Evolutionary conservation across 2,797 vertebrate genomes (phyloP).

Genomic region (Anableps anableps): DNA sequence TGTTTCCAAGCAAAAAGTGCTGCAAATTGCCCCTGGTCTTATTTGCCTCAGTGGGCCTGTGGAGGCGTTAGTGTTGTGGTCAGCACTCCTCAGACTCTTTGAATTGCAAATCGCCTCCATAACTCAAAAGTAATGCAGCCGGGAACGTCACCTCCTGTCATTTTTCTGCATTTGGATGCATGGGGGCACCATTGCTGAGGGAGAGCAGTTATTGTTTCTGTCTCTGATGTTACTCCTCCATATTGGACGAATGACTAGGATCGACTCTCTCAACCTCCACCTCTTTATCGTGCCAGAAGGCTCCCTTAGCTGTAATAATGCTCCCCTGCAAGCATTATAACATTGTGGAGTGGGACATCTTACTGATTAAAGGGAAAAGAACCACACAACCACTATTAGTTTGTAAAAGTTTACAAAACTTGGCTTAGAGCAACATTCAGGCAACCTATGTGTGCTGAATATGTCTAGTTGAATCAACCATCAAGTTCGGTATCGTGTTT

Average conservation of each 20-base stretch:
- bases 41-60: constrained; percentile 80
- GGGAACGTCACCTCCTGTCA: constrained; percentile 80
- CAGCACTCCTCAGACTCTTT: constrained; percentile 84
- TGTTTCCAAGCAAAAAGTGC: constrained; percentile 72
- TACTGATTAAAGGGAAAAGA: constrained; percentile 65
- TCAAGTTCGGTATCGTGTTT: neutral
- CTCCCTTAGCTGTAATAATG: constrained; percentile 73
- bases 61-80: constrained; percentile 80
- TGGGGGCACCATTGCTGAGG: constrained; percentile 74
- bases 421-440: neutral
- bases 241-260: constrained; percentile 77
- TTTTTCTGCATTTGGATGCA: constrained; percentile 84
- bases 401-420: neutral
- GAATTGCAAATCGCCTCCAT: constrained; percentile 83
- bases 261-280: constrained; percentile 71
- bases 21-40: constrained; percentile 80
- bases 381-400: constrained; percentile 27
- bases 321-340: constrained; percentile 62
- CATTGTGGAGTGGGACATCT: constrained; percentile 48
- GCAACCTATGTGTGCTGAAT: neutral
- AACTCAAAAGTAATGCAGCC: constrained; percentile 85
- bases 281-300: constrained; percentile 68
- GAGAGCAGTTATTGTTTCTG: constrained; percentile 82
- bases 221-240: constrained; percentile 77
- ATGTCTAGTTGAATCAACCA: neutral